Evolutionary conservation across 2,888 invertebrate genomes (phyloP), one percentile per base, ranked within the genome.

Genomic region (Drosophila lacicola): DNA sequence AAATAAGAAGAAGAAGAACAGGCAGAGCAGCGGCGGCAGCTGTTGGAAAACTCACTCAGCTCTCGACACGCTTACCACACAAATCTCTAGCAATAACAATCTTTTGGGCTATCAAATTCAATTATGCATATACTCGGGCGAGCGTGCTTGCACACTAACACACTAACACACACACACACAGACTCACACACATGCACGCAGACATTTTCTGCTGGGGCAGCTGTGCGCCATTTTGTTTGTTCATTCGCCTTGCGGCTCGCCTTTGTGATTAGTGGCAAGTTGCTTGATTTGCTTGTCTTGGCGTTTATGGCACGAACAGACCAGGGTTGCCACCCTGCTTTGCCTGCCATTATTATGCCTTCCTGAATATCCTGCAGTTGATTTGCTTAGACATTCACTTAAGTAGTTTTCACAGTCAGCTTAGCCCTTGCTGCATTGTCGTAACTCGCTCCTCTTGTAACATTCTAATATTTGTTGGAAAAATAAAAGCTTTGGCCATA

Each of bases 91-190:
- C 61, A 89, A 88, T 82, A 88, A 88, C 88, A 88, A 77, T 84
- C 78, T 80, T 80, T 73, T 69, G 66, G 77, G 75, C 77, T 88
- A 78, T 90, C 79, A 89, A 85, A 90, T 90, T 90, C 89, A 88
- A 88, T 88, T 88, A 90, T 84, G 82, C 82, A 88, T 74, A 70
- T 64, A 69, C 50, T 60, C 56, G 63, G 55, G 67, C 64, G 53
- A 65, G 63, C 75, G 65, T 70, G 63, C 69, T 19, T 33, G 33
- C 37, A 55, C 51, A 46, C 56, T 14, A 33, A 21, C 39, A 46
- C 29, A 39, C 37, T 21, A 4, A 19, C 17, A 53, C 14, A 51
- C 25, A 37, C 10, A 56, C 17, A 46, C 14, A 39, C 14, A 53
- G 19, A 45, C 8, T 34, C 17, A 19, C 17, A 51, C 36, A 61